Conservation (phyloP, 2,888 invertebrate species). For the Colletes collaris region DNA sequence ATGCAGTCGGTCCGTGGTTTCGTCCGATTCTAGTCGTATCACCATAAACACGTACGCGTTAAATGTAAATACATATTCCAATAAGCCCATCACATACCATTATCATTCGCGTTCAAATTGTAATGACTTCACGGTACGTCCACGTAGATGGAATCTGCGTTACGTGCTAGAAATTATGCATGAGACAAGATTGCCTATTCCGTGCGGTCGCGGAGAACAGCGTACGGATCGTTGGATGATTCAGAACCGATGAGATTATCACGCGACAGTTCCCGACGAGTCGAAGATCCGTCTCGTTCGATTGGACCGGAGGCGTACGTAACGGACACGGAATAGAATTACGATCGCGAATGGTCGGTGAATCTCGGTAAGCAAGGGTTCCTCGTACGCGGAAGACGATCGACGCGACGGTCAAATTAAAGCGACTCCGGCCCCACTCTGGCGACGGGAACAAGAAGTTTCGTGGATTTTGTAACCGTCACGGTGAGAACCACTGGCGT, state of each 20-base stretch:
- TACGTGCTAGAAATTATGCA: slow-evolving; percentile 53
- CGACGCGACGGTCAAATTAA: neutral
- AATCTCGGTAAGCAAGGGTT: slow-evolving; percentile 24
- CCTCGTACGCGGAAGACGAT: slow-evolving; percentile 57
- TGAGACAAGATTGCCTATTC: slow-evolving; percentile 23
- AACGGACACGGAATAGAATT: slow-evolving; percentile 6
- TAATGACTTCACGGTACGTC: slow-evolving; percentile 19
- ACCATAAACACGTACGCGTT: too few relatives aligned
- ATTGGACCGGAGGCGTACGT: too few relatives aligned
- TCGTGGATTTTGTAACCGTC: too few relatives aligned
- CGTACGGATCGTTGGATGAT: slow-evolving; percentile 42
- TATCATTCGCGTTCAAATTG: slow-evolving; percentile 33
- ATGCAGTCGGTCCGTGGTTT: too few relatives aligned
- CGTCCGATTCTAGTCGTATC: too few relatives aligned
- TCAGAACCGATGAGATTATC: slow-evolving; percentile 37
- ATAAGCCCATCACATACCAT: slow-evolving; percentile 7
- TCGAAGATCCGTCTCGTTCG: too few relatives aligned
- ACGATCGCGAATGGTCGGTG: slow-evolving; percentile 38
- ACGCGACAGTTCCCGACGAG: too few relatives aligned
- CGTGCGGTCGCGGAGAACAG: neutral
- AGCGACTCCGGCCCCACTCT: too few relatives aligned
- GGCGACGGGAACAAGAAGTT: too few relatives aligned
- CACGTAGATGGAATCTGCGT: slow-evolving; percentile 35
- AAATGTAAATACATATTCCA: neutral
- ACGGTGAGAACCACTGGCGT: slow-evolving; percentile 7